These are phyloP conservation scores for Phragmatobia fuliginosa DNA, from an alignment of 2,888 invertebrate genomes.

Conservation along the genomic window DNA sequence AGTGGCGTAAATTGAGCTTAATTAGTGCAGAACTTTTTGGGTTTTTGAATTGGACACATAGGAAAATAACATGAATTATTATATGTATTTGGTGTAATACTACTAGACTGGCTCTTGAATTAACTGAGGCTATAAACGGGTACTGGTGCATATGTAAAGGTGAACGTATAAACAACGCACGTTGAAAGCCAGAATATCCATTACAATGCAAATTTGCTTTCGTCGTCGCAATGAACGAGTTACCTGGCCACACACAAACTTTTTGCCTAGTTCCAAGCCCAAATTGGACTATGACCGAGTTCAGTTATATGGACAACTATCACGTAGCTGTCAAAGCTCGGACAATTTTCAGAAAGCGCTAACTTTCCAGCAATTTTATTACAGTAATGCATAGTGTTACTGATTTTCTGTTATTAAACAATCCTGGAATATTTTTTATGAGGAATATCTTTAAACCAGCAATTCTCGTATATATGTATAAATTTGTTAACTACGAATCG, in stretches of 20 bases:
- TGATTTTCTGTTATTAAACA: too few species aligned
- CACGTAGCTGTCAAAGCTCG: constrained; percentile 36
- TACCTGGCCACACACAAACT: constrained; percentile 73
- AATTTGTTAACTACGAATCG: too few species aligned
- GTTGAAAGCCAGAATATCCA: constrained; percentile 70
- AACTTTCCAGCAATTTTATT: constrained; percentile 44
- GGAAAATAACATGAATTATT: too few species aligned
- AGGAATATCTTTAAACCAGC: too few species aligned
- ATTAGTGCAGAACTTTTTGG: too few species aligned
- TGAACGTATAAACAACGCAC: constrained; percentile 66
- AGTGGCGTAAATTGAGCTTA: too few species aligned
- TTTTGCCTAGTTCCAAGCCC: constrained; percentile 72
- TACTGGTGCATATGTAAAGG: constrained; percentile 62
- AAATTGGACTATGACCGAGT: constrained; percentile 75
- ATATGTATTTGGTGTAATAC: constrained; percentile 17
- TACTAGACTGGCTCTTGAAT: constrained; percentile 45
- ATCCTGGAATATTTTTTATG: too few species aligned
- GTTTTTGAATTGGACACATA: too few species aligned
- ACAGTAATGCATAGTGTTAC: constrained; percentile 31
- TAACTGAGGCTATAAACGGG: constrained; percentile 59
- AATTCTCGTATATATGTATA: too few species aligned
- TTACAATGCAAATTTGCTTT: constrained; percentile 81
- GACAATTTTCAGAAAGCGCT: constrained; percentile 35
- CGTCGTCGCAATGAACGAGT: constrained; percentile 74
- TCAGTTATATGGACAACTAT: constrained; percentile 54